A percentile compares a stretch with the other conserved stretches of the same genome.
These are phyloP conservation scores for Caenorhabditis auriculariae DNA, from an alignment of 2,888 invertebrate genomes.

Conservation along the genomic window DNA sequence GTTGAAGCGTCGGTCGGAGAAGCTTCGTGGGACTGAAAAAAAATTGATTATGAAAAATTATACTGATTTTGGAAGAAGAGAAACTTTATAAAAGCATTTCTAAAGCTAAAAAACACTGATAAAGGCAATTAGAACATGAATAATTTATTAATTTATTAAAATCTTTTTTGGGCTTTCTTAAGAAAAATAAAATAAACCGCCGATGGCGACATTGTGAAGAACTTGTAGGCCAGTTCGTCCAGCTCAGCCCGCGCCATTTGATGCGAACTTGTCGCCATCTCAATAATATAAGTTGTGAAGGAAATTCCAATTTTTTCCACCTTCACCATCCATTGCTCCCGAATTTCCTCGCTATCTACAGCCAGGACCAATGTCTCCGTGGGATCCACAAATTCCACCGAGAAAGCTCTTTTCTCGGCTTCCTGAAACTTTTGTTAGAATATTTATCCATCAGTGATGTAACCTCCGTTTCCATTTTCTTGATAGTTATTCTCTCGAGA, in stretches of 20 bases:
- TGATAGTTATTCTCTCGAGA: slow-evolving; percentile 46
- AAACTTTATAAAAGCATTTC: no score
- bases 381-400: slow-evolving; percentile 22
- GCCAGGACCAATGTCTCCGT: slow-evolving; percentile 31
- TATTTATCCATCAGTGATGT: not conserved
- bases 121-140: no score
- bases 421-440: slow-evolving; percentile 1
- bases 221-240: slow-evolving; percentile 54
- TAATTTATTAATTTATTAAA: no score
- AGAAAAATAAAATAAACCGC: not conserved
- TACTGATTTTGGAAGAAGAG: no score
- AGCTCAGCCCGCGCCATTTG: slow-evolving; percentile 57
- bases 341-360: slow-evolving; percentile 31
- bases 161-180: not conserved
- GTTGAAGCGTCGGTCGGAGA: slow-evolving; percentile 12
- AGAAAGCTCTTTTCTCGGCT: not conserved
- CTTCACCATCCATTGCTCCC: slow-evolving; percentile 58
- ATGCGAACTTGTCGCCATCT: slow-evolving; percentile 54
- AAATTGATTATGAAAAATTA: no score
- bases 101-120: no score
- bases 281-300: slow-evolving; percentile 6
- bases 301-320: slow-evolving; percentile 25
- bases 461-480: slow-evolving; percentile 20
- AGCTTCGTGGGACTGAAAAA: no score
- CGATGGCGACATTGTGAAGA: slow-evolving; percentile 38